Conservation (phyloP, 2,113 vertebrate genomes). For the Oxygymnocypris stewartii region DNA sequence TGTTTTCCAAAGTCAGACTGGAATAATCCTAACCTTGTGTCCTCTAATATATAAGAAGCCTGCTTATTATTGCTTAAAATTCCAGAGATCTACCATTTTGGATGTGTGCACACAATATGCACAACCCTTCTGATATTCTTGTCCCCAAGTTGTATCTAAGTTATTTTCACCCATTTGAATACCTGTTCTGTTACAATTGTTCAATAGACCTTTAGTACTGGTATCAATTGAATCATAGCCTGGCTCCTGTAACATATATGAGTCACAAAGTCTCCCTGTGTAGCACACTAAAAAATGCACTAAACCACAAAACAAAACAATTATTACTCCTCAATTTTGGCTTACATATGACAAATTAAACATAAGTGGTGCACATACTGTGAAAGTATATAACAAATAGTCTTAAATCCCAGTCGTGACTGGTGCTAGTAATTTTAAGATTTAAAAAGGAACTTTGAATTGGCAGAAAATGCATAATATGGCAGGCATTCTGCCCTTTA, state of each 20-base stretch:
- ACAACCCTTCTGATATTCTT: not conserved
- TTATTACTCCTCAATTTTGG: not conserved
- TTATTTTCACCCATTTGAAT: not conserved
- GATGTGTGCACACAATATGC: not conserved
- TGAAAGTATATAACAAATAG: not conserved
- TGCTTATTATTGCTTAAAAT: not conserved
- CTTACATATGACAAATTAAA: not conserved
- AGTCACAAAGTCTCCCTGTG: not conserved
- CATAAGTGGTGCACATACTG: not conserved
- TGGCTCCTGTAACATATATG: not conserved
- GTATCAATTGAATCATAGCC: not conserved
- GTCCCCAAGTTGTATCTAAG: not conserved
- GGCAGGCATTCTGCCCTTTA: not conserved
- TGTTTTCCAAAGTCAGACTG: not conserved
- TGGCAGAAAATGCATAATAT: not conserved
- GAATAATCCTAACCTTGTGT: not conserved
- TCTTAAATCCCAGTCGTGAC: not conserved
- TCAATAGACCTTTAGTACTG: not conserved
- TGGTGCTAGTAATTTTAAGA: not conserved
- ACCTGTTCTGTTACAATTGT: not conserved
- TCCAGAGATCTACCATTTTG: not conserved
- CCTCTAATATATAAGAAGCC: not conserved
- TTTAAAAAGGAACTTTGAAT: not conserved
- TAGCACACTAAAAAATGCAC: not conserved
- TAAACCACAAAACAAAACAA: not conserved